Evolutionary conservation across 2,797 vertebrate genomes (phyloP), one percentile per base, ranked within the genome.

Genomic region (Parauchenoglanis ngamensis): DNA sequence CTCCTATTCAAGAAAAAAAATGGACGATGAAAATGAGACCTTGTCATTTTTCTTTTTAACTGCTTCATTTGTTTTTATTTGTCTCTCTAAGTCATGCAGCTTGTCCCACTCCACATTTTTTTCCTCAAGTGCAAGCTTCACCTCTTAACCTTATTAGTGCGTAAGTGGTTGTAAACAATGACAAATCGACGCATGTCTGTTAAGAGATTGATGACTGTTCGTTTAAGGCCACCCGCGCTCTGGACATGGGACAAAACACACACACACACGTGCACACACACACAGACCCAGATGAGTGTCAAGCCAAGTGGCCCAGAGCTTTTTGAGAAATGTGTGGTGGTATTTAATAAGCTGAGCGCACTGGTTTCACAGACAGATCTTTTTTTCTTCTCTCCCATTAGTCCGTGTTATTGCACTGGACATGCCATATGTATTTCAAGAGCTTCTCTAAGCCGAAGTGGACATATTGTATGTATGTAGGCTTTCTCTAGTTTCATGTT

Each of bases 11-110:
- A 56, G n/a, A 89, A 68, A 68, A 59, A 77, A 78, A 70, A 85
- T 15, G 31, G 73, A 91, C 92, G 91, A 92, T 91, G 61, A 93
- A 93, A 95, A 91, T 85, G 73, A 94, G 93, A 92, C 92, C 88
- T 90, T 92, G 92, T 94, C 95, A 95, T 96, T 96, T 96, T 96
- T 96, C 94, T 94, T 92, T 87, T 87, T 96, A 95, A 95, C 93
- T 95, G 94, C 93, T 94, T 94, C 95, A 95, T 96, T 96, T 96
- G 92, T 96, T 94, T 95, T 94, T 95, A 96, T 96, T 95, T 95
- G 92, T 92, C 93, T 87, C 91, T 85, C 90, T 91, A 87, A 23
- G 91, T 93, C 93, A 90, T 93, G 92, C 93, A 89, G 91, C 92
- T 91, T 90, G 92, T 93, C 91, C 93, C 94, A 93, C 94, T 91